Conservation (phyloP, 2,113 vertebrate species). For the Galeopterus variegatus region DNA sequence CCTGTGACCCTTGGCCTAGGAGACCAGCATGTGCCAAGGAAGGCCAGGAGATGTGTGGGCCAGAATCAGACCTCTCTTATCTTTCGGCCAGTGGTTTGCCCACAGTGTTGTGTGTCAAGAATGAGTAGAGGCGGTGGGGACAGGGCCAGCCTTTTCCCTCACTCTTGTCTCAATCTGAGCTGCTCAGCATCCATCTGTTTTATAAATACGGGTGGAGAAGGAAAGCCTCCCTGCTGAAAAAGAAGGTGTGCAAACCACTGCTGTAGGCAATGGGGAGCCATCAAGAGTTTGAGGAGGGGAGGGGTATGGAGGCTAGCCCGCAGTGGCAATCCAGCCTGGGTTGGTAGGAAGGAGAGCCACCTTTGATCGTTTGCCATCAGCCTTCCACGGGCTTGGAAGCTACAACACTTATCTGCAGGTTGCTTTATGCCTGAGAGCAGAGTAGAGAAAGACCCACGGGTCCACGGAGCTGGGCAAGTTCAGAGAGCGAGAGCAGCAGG, state of each 20-base stretch:
- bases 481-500: neutral
- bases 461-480: neutral
- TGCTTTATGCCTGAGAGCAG: neutral
- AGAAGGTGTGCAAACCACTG: neutral
- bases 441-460: too few relatives aligned
- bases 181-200: neutral
- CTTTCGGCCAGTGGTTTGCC: constrained; percentile 41
- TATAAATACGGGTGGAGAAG: neutral
- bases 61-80: neutral
- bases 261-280: neutral
- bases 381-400: neutral
- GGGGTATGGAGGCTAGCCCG: neutral
- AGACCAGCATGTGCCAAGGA: neutral
- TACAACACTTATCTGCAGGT: neutral
- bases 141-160: neutral
- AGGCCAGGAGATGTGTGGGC: neutral
- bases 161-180: neutral
- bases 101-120: neutral
- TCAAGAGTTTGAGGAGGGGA: neutral
- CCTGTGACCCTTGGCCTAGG: neutral
- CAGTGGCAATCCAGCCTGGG: accelerated
- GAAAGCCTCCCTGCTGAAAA: neutral
- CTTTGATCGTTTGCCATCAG: neutral
- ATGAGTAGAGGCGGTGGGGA: neutral
- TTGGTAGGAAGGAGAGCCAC: neutral